phyloP scores from a whole-genome alignment of 2,797 vertebrate species.

The Silurus aristotelis region DNA sequence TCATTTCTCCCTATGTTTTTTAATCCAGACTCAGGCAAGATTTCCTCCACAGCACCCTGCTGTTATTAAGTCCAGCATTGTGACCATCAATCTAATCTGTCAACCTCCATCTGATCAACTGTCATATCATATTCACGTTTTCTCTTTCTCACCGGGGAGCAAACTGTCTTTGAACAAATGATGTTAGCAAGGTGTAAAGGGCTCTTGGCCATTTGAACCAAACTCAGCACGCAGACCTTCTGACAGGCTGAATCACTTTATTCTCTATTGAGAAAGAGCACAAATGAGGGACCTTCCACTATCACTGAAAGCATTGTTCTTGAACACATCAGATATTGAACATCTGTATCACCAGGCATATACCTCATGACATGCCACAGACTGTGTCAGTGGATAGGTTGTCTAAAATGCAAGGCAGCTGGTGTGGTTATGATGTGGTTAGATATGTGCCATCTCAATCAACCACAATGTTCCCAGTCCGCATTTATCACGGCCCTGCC shows the following conservation, averaged over 20 bases:
- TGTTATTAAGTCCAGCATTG: slow-evolving; percentile 53
- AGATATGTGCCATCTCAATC: slow-evolving; percentile 26
- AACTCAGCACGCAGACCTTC: not conserved
- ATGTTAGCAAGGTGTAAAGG: slow-evolving; percentile 34
- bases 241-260: not conserved
- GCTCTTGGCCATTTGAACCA: slow-evolving; percentile 32
- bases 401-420: not conserved
- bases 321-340: not conserved
- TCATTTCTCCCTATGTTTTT: slow-evolving; percentile 28
- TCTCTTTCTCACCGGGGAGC: slow-evolving; percentile 42
- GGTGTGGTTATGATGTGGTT: slow-evolving; percentile 17
- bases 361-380: not conserved
- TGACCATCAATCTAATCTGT: slow-evolving; percentile 61
- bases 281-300: not conserved
- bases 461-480: slow-evolving; percentile 28
- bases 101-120: slow-evolving; percentile 54
- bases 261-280: not conserved
- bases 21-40: slow-evolving; percentile 10
- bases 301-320: not conserved
- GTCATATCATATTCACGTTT: slow-evolving; percentile 57
- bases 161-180: slow-evolving; percentile 35
- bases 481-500: slow-evolving; percentile 17
- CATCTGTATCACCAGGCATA: not conserved
- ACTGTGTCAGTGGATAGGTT: slow-evolving; percentile 8
- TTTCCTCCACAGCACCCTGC: slow-evolving; percentile 48